These are phyloP conservation scores for Rhombomys opimus DNA, from an alignment of 2,113 vertebrate genomes.

Conservation along the genomic window DNA sequence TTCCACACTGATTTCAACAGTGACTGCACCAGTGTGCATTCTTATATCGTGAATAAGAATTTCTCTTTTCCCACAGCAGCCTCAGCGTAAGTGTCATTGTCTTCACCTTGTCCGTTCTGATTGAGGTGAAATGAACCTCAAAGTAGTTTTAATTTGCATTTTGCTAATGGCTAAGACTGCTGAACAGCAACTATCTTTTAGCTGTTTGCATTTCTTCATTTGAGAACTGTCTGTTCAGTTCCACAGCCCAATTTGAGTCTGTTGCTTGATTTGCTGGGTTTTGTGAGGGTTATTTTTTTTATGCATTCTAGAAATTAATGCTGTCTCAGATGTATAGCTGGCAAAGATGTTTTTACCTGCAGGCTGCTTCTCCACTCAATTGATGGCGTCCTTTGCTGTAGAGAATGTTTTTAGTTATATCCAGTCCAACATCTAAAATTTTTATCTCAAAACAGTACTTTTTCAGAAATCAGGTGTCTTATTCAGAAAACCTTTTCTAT, in stretches of 20 bases:
- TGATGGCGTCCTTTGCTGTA: not conserved
- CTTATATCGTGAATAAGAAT: not conserved
- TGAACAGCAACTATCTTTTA: not conserved
- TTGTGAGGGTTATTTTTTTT: not conserved
- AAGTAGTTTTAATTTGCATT: not conserved
- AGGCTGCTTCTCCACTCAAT: not conserved
- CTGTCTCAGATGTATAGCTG: not conserved
- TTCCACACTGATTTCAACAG: not conserved
- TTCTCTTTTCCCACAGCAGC: not conserved
- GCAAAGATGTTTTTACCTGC: not conserved
- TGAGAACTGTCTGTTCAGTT: not conserved
- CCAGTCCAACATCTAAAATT: not conserved
- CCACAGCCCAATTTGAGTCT: not conserved
- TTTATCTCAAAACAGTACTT: not conserved
- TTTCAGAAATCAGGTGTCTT: not conserved
- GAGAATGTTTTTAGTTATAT: not conserved
- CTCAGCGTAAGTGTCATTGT: not conserved
- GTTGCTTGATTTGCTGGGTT: not conserved
- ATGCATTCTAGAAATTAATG: not conserved
- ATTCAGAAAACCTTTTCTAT: not conserved
- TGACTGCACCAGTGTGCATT: not conserved
- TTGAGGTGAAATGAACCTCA: not conserved
- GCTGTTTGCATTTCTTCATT: not conserved
- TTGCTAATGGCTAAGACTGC: not conserved
- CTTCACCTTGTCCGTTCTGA: not conserved